A percentile compares a stretch with the other conserved stretches of the same genome.
phyloP scores from a whole-genome alignment of 2,888 invertebrate genomes.

The Patella depressa region DNA sequence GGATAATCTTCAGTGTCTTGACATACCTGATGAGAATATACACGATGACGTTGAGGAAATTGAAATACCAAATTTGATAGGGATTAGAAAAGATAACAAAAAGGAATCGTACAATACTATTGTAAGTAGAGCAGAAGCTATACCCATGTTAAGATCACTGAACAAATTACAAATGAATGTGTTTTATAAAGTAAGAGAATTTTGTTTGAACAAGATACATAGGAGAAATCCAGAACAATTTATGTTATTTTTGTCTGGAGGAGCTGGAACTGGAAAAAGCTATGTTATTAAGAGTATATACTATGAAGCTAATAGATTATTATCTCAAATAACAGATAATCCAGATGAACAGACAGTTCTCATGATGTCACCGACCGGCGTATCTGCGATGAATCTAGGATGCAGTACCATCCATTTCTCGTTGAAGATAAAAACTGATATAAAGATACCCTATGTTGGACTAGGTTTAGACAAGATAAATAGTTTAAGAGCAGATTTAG shows the following conservation, averaged over 20 bases:
- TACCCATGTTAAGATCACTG: too few relatives aligned
- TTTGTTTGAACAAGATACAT: too few relatives aligned
- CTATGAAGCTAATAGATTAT: slow-evolving; percentile 21
- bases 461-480: slow-evolving; percentile 13
- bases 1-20: neutral
- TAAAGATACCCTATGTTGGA: slow-evolving; percentile 16
- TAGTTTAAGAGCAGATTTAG: slow-evolving; percentile 11
- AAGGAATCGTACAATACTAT: neutral
- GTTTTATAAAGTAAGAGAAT: too few relatives aligned
- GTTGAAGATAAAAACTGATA: neutral
- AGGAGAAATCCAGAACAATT: slow-evolving; percentile 32
- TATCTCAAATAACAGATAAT: neutral
- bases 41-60: neutral
- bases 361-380: neutral
- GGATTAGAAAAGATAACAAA: neutral
- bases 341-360: slow-evolving; percentile 18
- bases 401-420: slow-evolving; percentile 6
- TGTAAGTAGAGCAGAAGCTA: neutral
- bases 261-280: slow-evolving; percentile 20
- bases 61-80: neutral
- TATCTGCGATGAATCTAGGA: slow-evolving; percentile 13
- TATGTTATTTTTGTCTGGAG: too few relatives aligned
- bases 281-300: slow-evolving; percentile 21
- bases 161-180: too few relatives aligned
- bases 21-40: neutral